Conservation (phyloP, 2,113 vertebrate species). For the Chaenogobius annularis region DNA sequence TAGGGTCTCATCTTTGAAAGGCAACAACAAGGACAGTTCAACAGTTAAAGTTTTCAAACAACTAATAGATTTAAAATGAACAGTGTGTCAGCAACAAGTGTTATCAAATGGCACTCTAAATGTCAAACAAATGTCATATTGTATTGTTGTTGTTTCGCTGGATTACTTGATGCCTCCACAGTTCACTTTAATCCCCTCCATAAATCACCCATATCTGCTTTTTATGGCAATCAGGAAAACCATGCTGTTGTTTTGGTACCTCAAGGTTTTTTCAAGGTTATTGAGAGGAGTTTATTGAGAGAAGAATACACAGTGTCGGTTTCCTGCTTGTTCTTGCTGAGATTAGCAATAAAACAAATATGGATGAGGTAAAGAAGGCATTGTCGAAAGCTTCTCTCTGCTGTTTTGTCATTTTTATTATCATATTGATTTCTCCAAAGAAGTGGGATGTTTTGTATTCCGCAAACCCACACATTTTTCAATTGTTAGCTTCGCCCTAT, state of each 20-base stretch:
- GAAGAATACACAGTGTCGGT: slow-evolving; percentile 1
- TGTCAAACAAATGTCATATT: slow-evolving; percentile 74
- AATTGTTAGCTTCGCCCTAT: slow-evolving; percentile 23
- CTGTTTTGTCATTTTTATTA: slow-evolving; percentile 25
- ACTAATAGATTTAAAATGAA: slow-evolving; percentile 62
- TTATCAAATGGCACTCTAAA: slow-evolving; percentile 54
- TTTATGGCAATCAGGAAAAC: slow-evolving; percentile 15
- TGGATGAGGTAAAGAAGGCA: slow-evolving; percentile 13
- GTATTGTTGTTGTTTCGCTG: slow-evolving; percentile 40
- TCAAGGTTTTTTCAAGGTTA: slow-evolving; percentile 56
- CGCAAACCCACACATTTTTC: slow-evolving; percentile 27
- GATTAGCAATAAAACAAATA: slow-evolving; percentile 11
- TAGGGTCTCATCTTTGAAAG: slow-evolving; percentile 18
- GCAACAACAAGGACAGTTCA: slow-evolving; percentile 37
- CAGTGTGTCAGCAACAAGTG: slow-evolving; percentile 46
- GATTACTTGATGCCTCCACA: slow-evolving; percentile 40
- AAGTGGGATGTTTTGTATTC: slow-evolving; percentile 32
- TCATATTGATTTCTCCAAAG: slow-evolving; percentile 36
- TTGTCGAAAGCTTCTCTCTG: slow-evolving; percentile 36
- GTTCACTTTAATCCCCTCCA: slow-evolving; percentile 28
- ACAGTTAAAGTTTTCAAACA: slow-evolving; percentile 45
- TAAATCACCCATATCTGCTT: slow-evolving; percentile 37
- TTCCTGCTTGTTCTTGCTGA: slow-evolving; percentile 29
- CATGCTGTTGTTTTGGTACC: slow-evolving; percentile 24
- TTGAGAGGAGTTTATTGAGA: slow-evolving; percentile 20